Evolutionary conservation across 1,140 invertebrate species (phyloP).

Genomic region (Zaprionus africanus): DNA sequence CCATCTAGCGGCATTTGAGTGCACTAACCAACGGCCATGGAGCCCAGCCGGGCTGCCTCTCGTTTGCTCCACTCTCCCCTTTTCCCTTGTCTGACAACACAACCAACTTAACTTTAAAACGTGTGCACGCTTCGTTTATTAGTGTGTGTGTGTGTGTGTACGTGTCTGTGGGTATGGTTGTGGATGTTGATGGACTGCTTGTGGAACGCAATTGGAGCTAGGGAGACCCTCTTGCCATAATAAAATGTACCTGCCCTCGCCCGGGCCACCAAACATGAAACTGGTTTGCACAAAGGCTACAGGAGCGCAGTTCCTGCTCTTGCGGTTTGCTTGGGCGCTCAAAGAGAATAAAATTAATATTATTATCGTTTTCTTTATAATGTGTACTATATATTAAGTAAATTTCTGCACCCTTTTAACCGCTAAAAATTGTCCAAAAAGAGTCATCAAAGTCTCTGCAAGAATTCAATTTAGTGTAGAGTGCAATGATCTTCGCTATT

Average conservation of each 20-base stretch:
- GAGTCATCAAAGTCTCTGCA: too few relatives aligned
- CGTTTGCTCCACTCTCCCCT: neutral
- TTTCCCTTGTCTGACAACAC: neutral
- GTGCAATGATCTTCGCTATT: too few relatives aligned
- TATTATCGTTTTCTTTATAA: too few relatives aligned
- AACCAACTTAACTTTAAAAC: conserved; percentile 53
- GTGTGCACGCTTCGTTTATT: conserved; percentile 17
- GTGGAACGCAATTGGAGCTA: conserved; percentile 63
- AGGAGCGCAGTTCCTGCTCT: conserved; percentile 37
- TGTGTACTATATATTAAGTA: too few relatives aligned
- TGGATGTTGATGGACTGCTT: conserved; percentile 50
- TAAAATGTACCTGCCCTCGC: conserved; percentile 41
- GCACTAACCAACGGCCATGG: conserved; percentile 50
- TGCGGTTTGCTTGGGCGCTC: conserved; percentile 28
- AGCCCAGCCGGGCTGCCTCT: conserved; percentile 4
- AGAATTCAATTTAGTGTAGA: too few relatives aligned
- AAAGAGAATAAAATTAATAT: neutral
- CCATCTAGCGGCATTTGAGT: conserved; percentile 81
- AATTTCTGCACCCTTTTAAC: too few relatives aligned
- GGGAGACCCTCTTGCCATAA: conserved; percentile 25
- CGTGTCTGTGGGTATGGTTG: conserved; percentile 5
- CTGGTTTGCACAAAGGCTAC: conserved; percentile 43
- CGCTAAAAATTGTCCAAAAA: too few relatives aligned
- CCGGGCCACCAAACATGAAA: conserved; percentile 38
- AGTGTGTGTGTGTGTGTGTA: conserved; percentile 16